Percentiles rank a stretch among this genome's conserved stretches.
Evolutionary conservation across 2,113 vertebrate genomes (phyloP).

Genomic region (Hippocampus comes): DNA sequence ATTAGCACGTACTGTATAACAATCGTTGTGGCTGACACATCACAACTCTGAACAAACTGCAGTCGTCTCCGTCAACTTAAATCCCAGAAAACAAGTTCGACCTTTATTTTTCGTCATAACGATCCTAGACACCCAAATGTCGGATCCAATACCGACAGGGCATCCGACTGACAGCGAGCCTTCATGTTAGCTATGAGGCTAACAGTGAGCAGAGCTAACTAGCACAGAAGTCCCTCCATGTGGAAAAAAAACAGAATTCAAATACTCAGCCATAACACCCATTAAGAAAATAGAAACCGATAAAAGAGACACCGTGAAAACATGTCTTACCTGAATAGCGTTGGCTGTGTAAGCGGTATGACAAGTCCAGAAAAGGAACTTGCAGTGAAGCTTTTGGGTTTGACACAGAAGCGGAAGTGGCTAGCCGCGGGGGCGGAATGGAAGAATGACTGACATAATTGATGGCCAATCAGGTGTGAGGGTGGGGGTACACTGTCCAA

Average conservation of each 20-base stretch:
- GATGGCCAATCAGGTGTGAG: slow-evolving; percentile 49
- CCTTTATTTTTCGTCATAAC: background rate
- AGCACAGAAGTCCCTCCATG: background rate
- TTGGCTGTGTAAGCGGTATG: slow-evolving; percentile 14
- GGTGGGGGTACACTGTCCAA: background rate
- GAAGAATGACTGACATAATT: slow-evolving; percentile 11
- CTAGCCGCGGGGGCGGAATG: slow-evolving; percentile 30
- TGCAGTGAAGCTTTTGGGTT: slow-evolving; percentile 28
- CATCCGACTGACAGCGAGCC: slow-evolving; percentile 53
- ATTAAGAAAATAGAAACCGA: background rate
- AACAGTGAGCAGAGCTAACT: slow-evolving; percentile 33
- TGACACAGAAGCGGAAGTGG: slow-evolving; percentile 75
- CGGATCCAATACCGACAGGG: slow-evolving; percentile 14
- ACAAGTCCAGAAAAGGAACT: slow-evolving; percentile 30
- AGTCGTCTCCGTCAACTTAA: background rate
- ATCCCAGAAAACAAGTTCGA: background rate
- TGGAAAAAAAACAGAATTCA: background rate
- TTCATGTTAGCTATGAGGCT: slow-evolving; percentile 42
- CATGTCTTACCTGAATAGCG: slow-evolving; percentile 36
- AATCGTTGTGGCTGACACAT: background rate
- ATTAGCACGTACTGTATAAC: slow-evolving; percentile 8
- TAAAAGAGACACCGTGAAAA: too few relatives aligned
- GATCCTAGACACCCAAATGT: slow-evolving; percentile 5
- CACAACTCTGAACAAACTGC: background rate
- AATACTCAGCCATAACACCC: background rate